A percentile compares a stretch with the other conserved stretches of the same genome.
These are phyloP conservation scores for Sminthurides aquaticus DNA, from an alignment of 2,888 invertebrate genomes.

Conservation along the genomic window DNA sequence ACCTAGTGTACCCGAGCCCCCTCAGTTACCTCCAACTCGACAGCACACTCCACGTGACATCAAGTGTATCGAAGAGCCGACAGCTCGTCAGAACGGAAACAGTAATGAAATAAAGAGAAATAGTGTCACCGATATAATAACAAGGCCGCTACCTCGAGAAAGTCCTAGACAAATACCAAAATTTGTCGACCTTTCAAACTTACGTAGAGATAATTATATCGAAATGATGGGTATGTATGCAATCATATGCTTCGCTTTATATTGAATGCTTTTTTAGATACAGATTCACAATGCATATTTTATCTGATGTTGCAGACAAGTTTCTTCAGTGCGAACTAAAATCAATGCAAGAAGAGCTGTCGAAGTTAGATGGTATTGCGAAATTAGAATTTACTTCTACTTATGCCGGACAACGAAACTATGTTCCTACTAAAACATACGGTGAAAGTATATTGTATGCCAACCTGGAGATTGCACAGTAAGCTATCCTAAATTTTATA, in stretches of 20 bases:
- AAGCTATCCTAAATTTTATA: too few relatives aligned
- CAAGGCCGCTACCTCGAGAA: not conserved
- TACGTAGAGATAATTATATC: slow-evolving; percentile 25
- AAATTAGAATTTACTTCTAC: slow-evolving; percentile 19
- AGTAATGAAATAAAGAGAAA: not conserved
- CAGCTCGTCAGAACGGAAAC: not conserved
- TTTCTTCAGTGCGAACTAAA: slow-evolving; percentile 27
- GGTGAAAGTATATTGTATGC: slow-evolving; percentile 24
- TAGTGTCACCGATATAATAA: not conserved
- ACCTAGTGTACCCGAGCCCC: not conserved
- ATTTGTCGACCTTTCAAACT: not conserved
- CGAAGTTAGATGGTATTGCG: slow-evolving; percentile 25
- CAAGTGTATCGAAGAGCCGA: not conserved
- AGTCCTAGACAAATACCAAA: not conserved
- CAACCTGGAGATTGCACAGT: slow-evolving; percentile 29
- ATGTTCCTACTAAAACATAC: not conserved
- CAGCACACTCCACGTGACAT: not conserved
- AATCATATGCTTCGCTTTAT: too few relatives aligned
- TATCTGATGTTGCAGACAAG: slow-evolving; percentile 23
- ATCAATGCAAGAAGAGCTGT: slow-evolving; percentile 27
- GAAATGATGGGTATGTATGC: slow-evolving; percentile 23
- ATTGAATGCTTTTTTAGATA: too few relatives aligned
- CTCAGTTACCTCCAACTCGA: not conserved
- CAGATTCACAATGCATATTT: too few relatives aligned
- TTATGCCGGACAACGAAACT: not conserved